Evolutionary conservation across 2,113 vertebrate genomes (phyloP).

Genomic region (Cebidichthys violaceus): DNA sequence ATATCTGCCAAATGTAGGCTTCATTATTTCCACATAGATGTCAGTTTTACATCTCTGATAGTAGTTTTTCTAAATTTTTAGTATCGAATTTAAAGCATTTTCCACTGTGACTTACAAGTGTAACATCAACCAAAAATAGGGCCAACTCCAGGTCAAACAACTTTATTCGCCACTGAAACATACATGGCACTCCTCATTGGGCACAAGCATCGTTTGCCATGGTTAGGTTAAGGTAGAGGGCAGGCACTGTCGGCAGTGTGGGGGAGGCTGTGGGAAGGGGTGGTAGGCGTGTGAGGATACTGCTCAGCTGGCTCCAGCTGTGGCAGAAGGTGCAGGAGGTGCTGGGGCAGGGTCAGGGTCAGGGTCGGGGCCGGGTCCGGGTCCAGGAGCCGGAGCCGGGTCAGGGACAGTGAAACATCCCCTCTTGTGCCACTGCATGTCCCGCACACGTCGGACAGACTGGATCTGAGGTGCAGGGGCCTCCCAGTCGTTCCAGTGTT

Average conservation of each 20-base stretch:
- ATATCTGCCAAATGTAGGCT: slow-evolving; percentile 25
- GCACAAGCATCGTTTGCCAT: slow-evolving; percentile 63
- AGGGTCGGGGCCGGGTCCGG: slow-evolving; percentile 38
- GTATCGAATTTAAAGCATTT: slow-evolving; percentile 15
- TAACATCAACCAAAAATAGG: slow-evolving; percentile 56
- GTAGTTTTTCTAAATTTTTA: slow-evolving; percentile 14
- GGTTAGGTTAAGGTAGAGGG: slow-evolving; percentile 56
- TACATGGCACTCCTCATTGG: slow-evolving; percentile 69
- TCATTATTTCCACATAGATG: slow-evolving; percentile 22
- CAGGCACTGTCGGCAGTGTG: slow-evolving; percentile 34
- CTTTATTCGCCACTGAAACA: slow-evolving; percentile 76
- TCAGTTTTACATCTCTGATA: slow-evolving; percentile 29
- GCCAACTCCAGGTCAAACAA: slow-evolving; percentile 63
- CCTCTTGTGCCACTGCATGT: slow-evolving; percentile 94
- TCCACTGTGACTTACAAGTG: slow-evolving; percentile 39
- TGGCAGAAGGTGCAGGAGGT: slow-evolving; percentile 78
- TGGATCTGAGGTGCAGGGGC: slow-evolving; percentile 90
- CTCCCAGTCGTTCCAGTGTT: slow-evolving; percentile 96
- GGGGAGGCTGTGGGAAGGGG: slow-evolving; percentile 62
- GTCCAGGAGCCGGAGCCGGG: slow-evolving; percentile 55
- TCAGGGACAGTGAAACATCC: slow-evolving; percentile 81
- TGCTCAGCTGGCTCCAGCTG: slow-evolving; percentile 87
- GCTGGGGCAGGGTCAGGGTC: slow-evolving; percentile 67
- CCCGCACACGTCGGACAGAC: slow-evolving; percentile 90
- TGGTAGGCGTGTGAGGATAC: slow-evolving; percentile 60